Evolutionary conservation across 1,140 invertebrate species (phyloP).

Genomic region (Drosophila prosaltans): DNA sequence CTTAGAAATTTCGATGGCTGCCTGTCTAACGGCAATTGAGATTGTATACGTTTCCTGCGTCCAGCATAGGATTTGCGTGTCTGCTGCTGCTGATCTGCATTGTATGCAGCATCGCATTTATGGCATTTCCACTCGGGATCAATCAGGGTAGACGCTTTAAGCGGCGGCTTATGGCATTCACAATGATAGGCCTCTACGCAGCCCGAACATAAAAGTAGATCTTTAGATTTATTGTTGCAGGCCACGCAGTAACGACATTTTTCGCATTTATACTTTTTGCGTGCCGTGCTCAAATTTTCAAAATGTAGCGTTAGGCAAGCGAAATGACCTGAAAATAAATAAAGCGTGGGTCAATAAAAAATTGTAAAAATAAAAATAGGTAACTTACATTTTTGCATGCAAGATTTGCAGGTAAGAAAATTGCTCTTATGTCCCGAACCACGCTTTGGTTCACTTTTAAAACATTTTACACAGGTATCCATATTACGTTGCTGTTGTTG

Average conservation of each 20-base stretch:
- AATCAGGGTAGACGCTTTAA: constrained; percentile 17
- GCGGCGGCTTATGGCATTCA: constrained; percentile 57
- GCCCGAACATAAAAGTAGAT: constrained; percentile 45
- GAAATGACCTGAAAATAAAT: constrained; percentile 54
- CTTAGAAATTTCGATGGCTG: not conserved
- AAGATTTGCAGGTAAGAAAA: constrained; percentile 63
- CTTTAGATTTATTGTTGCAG: constrained; percentile 29
- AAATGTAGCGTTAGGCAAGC: constrained; percentile 44
- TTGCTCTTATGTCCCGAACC: constrained; percentile 70
- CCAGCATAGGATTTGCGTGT: constrained; percentile 46
- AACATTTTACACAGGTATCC: constrained; percentile 69
- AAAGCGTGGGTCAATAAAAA: not conserved
- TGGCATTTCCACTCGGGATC: constrained; percentile 65
- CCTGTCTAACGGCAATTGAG: not conserved
- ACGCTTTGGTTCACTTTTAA: constrained; percentile 57
- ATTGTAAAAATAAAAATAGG: not conserved
- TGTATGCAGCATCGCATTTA: constrained; percentile 36
- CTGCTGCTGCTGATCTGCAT: not conserved
- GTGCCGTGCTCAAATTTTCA: constrained; percentile 44
- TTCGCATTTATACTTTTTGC: constrained; percentile 62
- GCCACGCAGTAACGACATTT: constrained; percentile 54
- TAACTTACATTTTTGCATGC: constrained; percentile 63
- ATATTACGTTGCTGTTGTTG: constrained; percentile 22
- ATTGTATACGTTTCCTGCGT: constrained; percentile 55
- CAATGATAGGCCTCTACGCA: constrained; percentile 61